Evolutionary conservation across 2,888 invertebrate species (phyloP), one percentile per base, ranked within the genome.

Genomic region (Coremacera marginata): DNA sequence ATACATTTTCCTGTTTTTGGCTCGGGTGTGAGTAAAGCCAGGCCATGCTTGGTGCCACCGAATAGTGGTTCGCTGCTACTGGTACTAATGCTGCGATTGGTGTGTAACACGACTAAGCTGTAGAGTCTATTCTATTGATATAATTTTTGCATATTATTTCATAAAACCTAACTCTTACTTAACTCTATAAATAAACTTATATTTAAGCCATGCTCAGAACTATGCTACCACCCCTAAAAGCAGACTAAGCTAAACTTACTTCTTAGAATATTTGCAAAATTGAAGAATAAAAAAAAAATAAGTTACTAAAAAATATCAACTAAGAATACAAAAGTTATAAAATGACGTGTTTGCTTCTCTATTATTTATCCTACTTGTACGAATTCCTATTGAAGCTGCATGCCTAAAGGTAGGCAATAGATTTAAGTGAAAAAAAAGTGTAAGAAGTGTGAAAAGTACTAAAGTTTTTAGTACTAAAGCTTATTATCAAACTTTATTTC

Each of bases 1-100:
- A 89, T 89, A 77, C 89, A 89, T 81, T 89, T 89, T 81, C 89
- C 89, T 0, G 89, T 89, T 14, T 89, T 89, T 78, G 89, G 88
- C 70, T 80, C 81, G 14, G 55, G 74, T 4, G 72, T 11, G 9
- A 44, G 49, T 44, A 51, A 25, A 9, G 71, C 60, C 14, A 16
- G 57, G 25, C 22, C 71, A 14, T 60, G 22, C 7, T 9, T 22
- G 14, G 14, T 27, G 25, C 19, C 55, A 19, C 31, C 51, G 19
- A 31, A 51, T 76, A 73, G 72, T 65, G 77, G 68, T 89, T 81
- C 89, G 89, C 1, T 88, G 80, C 81, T 22, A 71, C 76, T 16
- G 31, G 31, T 44, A 22, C 62, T 65, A 63, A 34, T 37, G 5
- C 27, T 55, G 77, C 74, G 25, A 67, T 75, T 25, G 63, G 70